phyloP scores from a whole-genome alignment of 2,113 vertebrate genomes.

The Hippopotamus amphibius region DNA sequence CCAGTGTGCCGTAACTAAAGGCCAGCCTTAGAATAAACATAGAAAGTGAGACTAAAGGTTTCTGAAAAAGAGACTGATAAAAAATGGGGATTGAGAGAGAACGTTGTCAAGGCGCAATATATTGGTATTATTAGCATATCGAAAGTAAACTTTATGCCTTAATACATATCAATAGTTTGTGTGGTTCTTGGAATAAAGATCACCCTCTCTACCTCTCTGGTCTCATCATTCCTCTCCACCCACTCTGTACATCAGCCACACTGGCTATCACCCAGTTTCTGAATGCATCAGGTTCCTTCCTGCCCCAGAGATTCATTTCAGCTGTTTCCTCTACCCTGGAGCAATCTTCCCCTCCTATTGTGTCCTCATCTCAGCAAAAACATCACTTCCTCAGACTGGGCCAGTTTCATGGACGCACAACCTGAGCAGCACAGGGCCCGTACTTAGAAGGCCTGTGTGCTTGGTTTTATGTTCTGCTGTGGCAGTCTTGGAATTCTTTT shows the following conservation, averaged over 20 bases:
- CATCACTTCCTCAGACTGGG: not conserved
- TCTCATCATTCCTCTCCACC: not conserved
- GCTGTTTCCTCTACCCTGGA: not conserved
- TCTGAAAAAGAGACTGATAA: not conserved
- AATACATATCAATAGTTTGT: not conserved
- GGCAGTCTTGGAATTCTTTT: not conserved
- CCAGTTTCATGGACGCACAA: not conserved
- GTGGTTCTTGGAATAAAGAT: constrained; percentile 24
- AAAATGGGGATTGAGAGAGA: not conserved
- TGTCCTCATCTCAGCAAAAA: not conserved
- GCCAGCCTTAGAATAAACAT: not conserved
- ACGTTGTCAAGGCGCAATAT: not conserved
- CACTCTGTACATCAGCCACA: not conserved
- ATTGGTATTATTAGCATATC: not conserved
- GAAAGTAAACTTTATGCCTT: constrained; percentile 18
- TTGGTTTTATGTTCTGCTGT: not conserved
- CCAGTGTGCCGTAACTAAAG: not conserved
- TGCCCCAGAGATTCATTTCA: not conserved
- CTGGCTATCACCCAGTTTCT: not conserved
- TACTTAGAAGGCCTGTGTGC: not conserved
- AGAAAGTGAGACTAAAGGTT: constrained; percentile 22
- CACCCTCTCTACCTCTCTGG: not conserved
- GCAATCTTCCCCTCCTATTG: not conserved
- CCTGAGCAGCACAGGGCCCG: not conserved
- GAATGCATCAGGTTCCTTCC: not conserved